A percentile compares a stretch with the other conserved stretches of the same genome.
These are phyloP conservation scores for Chaetura pelagica DNA, from an alignment of 2,113 vertebrate species.

Conservation along the genomic window DNA sequence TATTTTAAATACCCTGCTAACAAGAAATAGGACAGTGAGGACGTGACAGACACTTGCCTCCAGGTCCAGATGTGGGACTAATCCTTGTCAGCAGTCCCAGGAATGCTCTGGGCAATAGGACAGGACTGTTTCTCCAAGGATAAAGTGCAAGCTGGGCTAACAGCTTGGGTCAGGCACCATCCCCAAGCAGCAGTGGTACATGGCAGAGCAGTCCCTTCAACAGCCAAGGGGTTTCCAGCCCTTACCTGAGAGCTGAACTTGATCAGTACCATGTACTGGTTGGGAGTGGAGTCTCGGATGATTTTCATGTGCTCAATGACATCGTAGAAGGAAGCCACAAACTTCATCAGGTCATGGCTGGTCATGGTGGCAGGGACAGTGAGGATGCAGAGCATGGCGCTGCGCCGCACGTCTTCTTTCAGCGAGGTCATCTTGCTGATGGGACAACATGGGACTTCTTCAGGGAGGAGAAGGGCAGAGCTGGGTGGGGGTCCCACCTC, in stretches of 20 bases:
- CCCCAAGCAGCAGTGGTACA: not conserved
- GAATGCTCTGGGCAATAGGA: not conserved
- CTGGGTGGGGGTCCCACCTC: not conserved
- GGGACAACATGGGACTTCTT: slow-evolving; percentile 25
- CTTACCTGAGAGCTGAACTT: slow-evolving; percentile 93
- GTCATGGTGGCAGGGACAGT: slow-evolving; percentile 96
- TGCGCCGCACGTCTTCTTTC: slow-evolving; percentile 90
- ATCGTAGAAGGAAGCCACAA: slow-evolving; percentile 94
- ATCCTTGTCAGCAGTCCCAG: not conserved
- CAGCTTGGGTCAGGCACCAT: not conserved
- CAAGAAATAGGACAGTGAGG: not conserved
- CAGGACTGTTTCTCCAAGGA: not conserved
- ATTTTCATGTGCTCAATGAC: slow-evolving; percentile 99
- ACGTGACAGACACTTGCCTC: not conserved
- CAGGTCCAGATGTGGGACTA: not conserved
- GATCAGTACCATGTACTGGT: slow-evolving; percentile 98
- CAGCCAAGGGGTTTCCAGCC: not conserved
- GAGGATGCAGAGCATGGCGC: slow-evolving; percentile 97
- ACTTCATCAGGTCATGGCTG: slow-evolving; percentile 98
- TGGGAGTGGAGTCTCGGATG: slow-evolving; percentile 95
- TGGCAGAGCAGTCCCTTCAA: accelerated
- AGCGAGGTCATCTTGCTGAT: slow-evolving; percentile 97
- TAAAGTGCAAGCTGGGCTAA: not conserved
- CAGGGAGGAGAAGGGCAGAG: not conserved
- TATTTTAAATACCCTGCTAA: not conserved